Conservation (phyloP, 2,888 invertebrate species). For the Nomada fucata region DNA sequence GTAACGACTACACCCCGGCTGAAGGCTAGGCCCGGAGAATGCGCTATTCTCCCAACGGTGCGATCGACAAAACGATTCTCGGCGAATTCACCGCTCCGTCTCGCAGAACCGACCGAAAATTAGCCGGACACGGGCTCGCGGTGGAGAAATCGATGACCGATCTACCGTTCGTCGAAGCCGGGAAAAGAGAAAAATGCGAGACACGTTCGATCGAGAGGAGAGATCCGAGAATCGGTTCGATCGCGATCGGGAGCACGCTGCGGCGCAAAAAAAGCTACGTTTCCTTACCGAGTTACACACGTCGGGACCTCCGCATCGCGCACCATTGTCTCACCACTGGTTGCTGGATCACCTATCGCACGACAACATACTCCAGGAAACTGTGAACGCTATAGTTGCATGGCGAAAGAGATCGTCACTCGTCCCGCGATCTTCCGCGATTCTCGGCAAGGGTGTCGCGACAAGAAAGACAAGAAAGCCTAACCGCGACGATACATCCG, state of each 20-base stretch:
- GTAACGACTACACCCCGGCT: slow-evolving; percentile 32
- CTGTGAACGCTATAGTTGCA: slow-evolving; percentile 14
- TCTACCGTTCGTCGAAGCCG: not conserved
- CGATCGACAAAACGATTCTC: slow-evolving; percentile 38
- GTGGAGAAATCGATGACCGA: slow-evolving; percentile 31
- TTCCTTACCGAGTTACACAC: slow-evolving; percentile 59
- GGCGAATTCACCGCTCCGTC: slow-evolving; percentile 14
- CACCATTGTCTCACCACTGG: slow-evolving; percentile 41
- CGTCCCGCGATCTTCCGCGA: slow-evolving; percentile 1
- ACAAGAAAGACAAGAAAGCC: too few relatives aligned
- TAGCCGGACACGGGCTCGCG: not conserved
- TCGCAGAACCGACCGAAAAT: slow-evolving; percentile 11
- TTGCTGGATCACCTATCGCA: slow-evolving; percentile 42
- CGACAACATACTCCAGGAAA: slow-evolving; percentile 37
- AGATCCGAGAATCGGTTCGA: too few relatives aligned
- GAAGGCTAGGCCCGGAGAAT: slow-evolving; percentile 27
- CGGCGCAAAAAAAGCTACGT: not conserved
- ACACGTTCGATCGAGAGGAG: too few relatives aligned
- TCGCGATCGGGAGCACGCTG: not conserved
- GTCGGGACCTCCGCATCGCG: slow-evolving; percentile 49
- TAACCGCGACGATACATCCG: not conserved
- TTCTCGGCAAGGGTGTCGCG: not conserved
- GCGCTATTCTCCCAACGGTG: slow-evolving; percentile 27
- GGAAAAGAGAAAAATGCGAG: not conserved
- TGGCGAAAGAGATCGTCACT: slow-evolving; percentile 14